Evolutionary conservation across 2,888 invertebrate genomes (phyloP).

Genomic region (Lasioglossum villosulum): DNA sequence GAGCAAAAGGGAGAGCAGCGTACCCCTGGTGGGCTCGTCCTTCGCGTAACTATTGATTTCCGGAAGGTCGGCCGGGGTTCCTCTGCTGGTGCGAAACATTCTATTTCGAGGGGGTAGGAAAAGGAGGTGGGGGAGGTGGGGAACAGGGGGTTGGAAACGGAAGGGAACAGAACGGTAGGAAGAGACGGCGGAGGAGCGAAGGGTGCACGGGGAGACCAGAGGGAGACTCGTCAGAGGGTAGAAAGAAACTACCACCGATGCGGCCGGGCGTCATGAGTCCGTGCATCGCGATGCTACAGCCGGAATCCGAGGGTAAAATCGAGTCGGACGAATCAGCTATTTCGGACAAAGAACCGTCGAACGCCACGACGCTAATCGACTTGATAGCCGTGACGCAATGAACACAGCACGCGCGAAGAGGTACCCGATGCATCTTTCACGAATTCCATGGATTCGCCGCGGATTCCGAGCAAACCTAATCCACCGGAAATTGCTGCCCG

Average conservation of each 20-base stretch:
- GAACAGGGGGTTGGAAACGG: not conserved
- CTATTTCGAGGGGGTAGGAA: slow-evolving; percentile 55
- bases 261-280: slow-evolving; percentile 38
- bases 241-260: slow-evolving; percentile 61
- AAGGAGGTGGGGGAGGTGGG: slow-evolving; percentile 1
- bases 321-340: slow-evolving; percentile 72
- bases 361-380: slow-evolving; percentile 65
- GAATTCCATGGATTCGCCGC: slow-evolving; percentile 43
- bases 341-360: slow-evolving; percentile 67
- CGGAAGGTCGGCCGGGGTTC: slow-evolving; percentile 64
- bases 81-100: slow-evolving; percentile 73
- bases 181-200: slow-evolving; percentile 22
- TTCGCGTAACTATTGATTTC: slow-evolving; percentile 77
- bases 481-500: slow-evolving; percentile 58
- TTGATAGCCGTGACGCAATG: slow-evolving; percentile 66
- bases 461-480: slow-evolving; percentile 44
- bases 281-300: slow-evolving; percentile 38
- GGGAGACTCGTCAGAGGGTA: slow-evolving; percentile 51
- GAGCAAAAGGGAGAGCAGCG: slow-evolving; percentile 40
- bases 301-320: slow-evolving; percentile 65
- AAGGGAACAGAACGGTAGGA: not conserved
- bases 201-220: not conserved
- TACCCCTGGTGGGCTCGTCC: slow-evolving; percentile 62
- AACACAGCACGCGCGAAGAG: slow-evolving; percentile 49
- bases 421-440: slow-evolving; percentile 56